Percentiles rank a stretch among this genome's conserved stretches.
These are phyloP conservation scores for Ellobium chinense DNA, from an alignment of 2,888 invertebrate genomes.

Conservation along the genomic window DNA sequence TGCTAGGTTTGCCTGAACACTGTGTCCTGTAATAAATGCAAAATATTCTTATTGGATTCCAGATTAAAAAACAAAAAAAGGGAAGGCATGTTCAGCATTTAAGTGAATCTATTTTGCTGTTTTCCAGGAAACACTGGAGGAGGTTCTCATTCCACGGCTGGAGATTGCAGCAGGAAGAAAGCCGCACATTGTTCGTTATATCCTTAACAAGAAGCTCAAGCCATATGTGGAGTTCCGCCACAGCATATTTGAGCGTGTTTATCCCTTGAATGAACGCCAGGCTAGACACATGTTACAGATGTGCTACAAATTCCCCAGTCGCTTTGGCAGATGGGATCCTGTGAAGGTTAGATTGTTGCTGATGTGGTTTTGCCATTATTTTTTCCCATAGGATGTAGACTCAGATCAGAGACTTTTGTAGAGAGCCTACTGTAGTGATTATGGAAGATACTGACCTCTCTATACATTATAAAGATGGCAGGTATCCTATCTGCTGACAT, in stretches of 20 bases:
- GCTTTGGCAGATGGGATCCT: conserved; percentile 79
- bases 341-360: conserved; percentile 76
- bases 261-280: conserved; percentile 73
- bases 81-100: no score
- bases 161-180: conserved; percentile 75
- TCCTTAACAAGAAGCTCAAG: conserved; percentile 72
- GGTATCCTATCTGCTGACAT: no score
- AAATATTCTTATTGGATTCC: no score
- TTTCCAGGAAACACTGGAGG: conserved; percentile 77
- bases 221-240: conserved; percentile 68
- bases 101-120: no score
- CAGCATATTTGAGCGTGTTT: conserved; percentile 78
- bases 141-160: conserved; percentile 73
- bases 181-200: conserved; percentile 77
- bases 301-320: conserved; percentile 78
- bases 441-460: no score
- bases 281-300: conserved; percentile 74
- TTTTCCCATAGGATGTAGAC: not conserved
- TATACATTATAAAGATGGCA: no score
- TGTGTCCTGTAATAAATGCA: no score
- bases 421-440: no score
- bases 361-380: no score
- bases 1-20: no score
- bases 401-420: not conserved
- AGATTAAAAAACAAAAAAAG: no score